These are phyloP conservation scores for Polietes domitor DNA, from an alignment of 2,888 invertebrate species.

Conservation along the genomic window DNA sequence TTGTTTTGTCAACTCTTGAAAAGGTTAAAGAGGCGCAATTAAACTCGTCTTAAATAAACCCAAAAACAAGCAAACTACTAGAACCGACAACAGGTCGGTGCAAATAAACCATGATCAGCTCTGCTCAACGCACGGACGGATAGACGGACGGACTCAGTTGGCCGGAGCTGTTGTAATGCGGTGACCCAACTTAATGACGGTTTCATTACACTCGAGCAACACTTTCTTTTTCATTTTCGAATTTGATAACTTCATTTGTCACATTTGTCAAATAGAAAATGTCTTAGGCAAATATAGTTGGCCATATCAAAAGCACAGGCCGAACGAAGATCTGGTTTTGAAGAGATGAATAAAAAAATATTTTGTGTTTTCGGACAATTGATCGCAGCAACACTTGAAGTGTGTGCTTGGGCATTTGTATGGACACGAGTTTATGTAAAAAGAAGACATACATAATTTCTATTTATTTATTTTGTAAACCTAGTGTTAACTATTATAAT, in stretches of 20 bases:
- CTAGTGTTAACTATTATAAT: slow-evolving; percentile 57
- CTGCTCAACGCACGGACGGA: neutral
- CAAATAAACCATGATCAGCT: neutral
- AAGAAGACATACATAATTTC: neutral
- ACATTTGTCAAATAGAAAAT: slow-evolving; percentile 18
- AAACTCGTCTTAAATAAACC: neutral
- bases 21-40: neutral
- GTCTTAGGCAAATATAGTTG: neutral
- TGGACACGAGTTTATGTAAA: slow-evolving; percentile 5
- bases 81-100: neutral
- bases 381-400: neutral
- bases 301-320: neutral
- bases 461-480: slow-evolving; percentile 26
- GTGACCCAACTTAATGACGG: neutral
- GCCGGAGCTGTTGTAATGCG: neutral
- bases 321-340: neutral
- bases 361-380: neutral
- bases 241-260: slow-evolving; percentile 37
- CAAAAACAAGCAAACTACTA: neutral
- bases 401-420: slow-evolving; percentile 22
- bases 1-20: neutral
- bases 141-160: neutral
- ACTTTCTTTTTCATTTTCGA: slow-evolving; percentile 61
- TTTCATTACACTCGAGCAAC: neutral
- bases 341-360: neutral